Evolutionary conservation across 2,113 vertebrate genomes (phyloP).

Genomic region (rabbit (Oryctolagus cuniculus)): DNA sequence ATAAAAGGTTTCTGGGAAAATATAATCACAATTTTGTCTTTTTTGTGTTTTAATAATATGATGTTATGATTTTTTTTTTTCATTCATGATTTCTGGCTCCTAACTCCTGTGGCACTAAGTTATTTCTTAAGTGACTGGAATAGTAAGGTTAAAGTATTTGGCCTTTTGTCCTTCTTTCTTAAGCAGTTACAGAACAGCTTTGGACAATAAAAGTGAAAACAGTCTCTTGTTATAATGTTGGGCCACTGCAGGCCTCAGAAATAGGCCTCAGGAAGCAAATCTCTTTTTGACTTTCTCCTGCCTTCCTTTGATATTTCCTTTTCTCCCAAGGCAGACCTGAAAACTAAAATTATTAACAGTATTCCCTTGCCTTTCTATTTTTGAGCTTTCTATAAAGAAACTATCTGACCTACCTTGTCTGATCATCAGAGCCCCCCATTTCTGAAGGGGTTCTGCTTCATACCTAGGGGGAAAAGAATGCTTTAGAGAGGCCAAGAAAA

Average conservation of each 20-base stretch:
- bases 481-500: too few species aligned
- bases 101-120: not conserved
- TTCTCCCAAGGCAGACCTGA: not conserved
- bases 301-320: not conserved
- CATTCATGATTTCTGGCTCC: not conserved
- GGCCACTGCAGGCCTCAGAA: too few species aligned
- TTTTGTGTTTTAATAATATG: not conserved
- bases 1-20: too few species aligned
- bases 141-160: not conserved
- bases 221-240: not conserved
- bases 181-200: not conserved
- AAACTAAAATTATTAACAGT: not conserved
- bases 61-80: not conserved
- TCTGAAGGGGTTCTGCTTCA: not conserved
- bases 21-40: not conserved
- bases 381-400: not conserved
- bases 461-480: not conserved
- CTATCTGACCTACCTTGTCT: not conserved
- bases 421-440: not conserved
- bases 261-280: not conserved
- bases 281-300: not conserved
- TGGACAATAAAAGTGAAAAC: not conserved
- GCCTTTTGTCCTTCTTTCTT: not conserved
- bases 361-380: not conserved
- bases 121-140: not conserved